Evolutionary conservation across 2,888 invertebrate genomes (phyloP).

Genomic region (Aleiodes testaceus): DNA sequence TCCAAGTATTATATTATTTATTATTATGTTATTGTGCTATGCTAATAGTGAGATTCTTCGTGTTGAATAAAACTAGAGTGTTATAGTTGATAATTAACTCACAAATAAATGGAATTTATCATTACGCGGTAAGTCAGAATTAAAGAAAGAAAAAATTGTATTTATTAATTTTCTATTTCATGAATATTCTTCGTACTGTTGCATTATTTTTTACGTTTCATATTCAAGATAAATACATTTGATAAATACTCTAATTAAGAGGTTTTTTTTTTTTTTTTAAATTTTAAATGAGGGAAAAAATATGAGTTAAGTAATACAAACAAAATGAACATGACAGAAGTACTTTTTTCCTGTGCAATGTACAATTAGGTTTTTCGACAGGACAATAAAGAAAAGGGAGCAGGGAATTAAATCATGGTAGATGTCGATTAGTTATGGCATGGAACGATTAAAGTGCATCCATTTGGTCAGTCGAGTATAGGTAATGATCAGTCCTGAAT

Average conservation of each 20-base stretch:
- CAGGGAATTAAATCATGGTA: conserved; percentile 67
- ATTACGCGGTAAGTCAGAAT: conserved; percentile 24
- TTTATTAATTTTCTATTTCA: conserved; percentile 34
- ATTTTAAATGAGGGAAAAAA: background rate
- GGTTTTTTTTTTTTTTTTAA: background rate
- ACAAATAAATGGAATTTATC: conserved; percentile 25
- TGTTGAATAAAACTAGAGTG: conserved; percentile 13
- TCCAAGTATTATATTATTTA: conserved; percentile 14
- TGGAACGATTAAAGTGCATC: conserved; percentile 64
- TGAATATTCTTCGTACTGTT: conserved; percentile 24
- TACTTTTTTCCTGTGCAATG: conserved; percentile 2
- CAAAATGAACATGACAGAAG: background rate
- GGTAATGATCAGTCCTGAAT: conserved; percentile 58
- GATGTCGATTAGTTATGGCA: conserved; percentile 68
- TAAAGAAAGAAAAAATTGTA: conserved; percentile 32
- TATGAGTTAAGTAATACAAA: background rate
- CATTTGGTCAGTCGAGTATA: conserved; percentile 55
- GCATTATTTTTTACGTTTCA: background rate
- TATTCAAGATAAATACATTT: conserved; percentile 28
- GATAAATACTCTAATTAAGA: conserved; percentile 32
- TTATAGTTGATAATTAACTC: conserved; percentile 2
- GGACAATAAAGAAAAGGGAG: conserved; percentile 37
- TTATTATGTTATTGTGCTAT: conserved; percentile 20
- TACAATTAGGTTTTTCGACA: conserved; percentile 13
- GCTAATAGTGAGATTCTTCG: background rate